phyloP scores from a whole-genome alignment of 2,113 vertebrate species.

The Indicator maculatus region DNA sequence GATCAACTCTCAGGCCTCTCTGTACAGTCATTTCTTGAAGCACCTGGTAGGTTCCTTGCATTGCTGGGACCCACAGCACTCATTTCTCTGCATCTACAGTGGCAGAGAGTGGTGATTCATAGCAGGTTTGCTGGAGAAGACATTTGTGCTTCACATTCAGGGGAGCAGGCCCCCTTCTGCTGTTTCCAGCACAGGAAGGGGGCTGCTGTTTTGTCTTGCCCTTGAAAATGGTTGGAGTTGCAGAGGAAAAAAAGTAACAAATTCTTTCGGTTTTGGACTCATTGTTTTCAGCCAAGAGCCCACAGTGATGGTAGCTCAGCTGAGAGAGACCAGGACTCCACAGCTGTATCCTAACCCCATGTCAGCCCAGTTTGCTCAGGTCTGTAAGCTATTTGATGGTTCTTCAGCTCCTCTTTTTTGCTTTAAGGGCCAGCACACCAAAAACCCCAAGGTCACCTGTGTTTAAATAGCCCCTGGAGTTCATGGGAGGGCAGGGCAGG shows the following conservation, averaged over 20 bases:
- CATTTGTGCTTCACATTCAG: not conserved
- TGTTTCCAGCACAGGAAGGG: not conserved
- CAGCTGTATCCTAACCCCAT: not conserved
- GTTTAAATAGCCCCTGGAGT: not conserved
- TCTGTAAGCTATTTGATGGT: not conserved
- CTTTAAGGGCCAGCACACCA: not conserved
- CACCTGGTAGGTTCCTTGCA: not conserved
- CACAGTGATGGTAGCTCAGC: not conserved
- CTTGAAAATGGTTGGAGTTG: not conserved
- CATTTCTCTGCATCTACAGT: not conserved
- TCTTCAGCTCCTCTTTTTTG: not conserved
- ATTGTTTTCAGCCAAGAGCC: not conserved
- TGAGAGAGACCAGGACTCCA: not conserved
- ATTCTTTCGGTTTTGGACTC: not conserved
- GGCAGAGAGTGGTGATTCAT: not conserved
- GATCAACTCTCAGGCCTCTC: not conserved
- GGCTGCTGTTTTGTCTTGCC: not conserved
- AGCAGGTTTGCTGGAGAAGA: not conserved
- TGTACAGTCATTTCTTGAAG: constrained; percentile 6
- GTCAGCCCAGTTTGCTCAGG: not conserved
- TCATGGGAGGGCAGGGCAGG: not conserved
- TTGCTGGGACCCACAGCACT: not conserved
- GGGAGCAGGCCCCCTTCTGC: not conserved
- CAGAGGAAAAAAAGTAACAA: not conserved
- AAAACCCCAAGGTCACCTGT: not conserved